Percentiles rank a stretch among this genome's conserved stretches.
Evolutionary conservation across 2,888 invertebrate species (phyloP).

Genomic region (Scrobipalpa atriplicella): DNA sequence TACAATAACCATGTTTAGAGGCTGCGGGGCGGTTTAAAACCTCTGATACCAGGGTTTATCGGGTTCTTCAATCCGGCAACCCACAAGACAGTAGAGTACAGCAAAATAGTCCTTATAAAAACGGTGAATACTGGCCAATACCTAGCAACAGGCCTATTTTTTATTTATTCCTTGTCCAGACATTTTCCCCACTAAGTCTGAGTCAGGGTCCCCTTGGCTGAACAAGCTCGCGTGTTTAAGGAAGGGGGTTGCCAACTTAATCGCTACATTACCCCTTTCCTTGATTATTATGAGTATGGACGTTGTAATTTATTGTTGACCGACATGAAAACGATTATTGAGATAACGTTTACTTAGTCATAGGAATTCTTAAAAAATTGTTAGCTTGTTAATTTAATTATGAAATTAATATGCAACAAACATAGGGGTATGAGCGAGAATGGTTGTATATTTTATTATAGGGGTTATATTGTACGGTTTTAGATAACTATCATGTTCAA

Average conservation of each 20-base stretch:
- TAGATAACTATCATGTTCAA: too few relatives aligned
- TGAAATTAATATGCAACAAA: background rate
- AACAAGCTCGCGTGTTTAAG: background rate
- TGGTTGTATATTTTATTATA: too few relatives aligned
- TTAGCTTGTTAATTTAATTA: background rate
- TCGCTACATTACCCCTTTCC: slow-evolving; percentile 9
- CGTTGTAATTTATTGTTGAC: slow-evolving; percentile 9
- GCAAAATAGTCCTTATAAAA: too few relatives aligned
- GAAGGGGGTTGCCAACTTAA: background rate
- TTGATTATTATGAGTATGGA: background rate
- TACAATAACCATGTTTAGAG: too few relatives aligned
- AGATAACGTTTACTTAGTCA: slow-evolving; percentile 1
- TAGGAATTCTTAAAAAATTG: background rate
- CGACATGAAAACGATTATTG: slow-evolving; percentile 1
- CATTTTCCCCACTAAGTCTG: background rate
- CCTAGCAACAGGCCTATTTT: background rate
- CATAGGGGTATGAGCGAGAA: too few relatives aligned
- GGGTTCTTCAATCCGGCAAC: too few relatives aligned
- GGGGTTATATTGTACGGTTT: too few relatives aligned
- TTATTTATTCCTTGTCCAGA: background rate
- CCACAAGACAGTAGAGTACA: too few relatives aligned
- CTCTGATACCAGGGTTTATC: too few relatives aligned
- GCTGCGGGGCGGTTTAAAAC: too few relatives aligned
- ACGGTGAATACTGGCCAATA: background rate
- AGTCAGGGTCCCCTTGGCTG: background rate